These are phyloP conservation scores for Pollenia angustigena DNA, from an alignment of 2,888 invertebrate genomes.

Conservation along the genomic window DNA sequence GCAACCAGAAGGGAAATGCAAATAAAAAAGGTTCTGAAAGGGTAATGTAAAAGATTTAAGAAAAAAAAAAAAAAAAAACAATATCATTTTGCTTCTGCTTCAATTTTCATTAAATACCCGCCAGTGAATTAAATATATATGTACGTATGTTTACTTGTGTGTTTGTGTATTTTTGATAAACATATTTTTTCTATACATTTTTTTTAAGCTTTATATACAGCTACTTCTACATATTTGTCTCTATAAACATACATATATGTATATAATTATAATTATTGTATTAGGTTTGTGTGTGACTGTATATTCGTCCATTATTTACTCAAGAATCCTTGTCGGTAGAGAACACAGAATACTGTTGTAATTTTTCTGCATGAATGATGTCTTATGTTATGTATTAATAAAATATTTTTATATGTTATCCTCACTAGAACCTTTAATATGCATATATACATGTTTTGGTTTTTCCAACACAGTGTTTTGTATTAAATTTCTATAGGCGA, in stretches of 20 bases:
- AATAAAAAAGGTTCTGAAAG: no score
- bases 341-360: not conserved
- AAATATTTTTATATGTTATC: not conserved
- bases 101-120: conserved; percentile 62
- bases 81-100: conserved; percentile 59
- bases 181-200: not conserved
- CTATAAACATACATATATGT: not conserved
- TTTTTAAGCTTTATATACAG: not conserved
- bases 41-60: not conserved
- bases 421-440: not conserved
- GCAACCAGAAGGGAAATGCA: not conserved
- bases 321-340: conserved; percentile 20
- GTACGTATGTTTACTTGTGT: not conserved
- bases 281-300: not conserved
- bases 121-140: conserved; percentile 40
- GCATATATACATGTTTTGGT: not conserved
- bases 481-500: conserved; percentile 17
- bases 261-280: conserved; percentile 7
- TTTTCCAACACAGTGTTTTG: not conserved
- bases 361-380: not conserved
- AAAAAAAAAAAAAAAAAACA: conserved; percentile 39
- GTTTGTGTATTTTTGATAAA: not conserved
- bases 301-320: conserved; percentile 17
- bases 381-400: not conserved
- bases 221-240: not conserved